phyloP scores from a whole-genome alignment of 2,888 invertebrate species.

The Hydraecia micacea region DNA sequence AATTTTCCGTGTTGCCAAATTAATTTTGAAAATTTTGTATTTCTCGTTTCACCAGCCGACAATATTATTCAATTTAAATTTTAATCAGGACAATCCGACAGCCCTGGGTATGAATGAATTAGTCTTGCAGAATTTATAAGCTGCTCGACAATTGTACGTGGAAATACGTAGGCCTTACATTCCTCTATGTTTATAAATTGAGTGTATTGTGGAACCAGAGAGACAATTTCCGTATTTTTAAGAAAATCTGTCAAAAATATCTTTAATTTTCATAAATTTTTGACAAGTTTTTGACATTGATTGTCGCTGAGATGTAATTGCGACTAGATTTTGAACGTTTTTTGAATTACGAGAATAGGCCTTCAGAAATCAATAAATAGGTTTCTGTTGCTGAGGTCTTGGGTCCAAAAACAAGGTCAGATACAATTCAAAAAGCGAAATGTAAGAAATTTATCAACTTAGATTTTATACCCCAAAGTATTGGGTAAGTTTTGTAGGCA shows the following conservation, averaged over 20 bases:
- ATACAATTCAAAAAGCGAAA: not conserved
- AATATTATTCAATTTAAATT: conserved; percentile 69
- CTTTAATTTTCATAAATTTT: not conserved
- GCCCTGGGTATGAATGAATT: conserved; percentile 57
- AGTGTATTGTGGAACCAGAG: not conserved
- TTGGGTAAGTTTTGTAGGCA: not conserved
- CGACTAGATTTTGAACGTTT: not conserved
- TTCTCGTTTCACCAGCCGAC: conserved; percentile 53
- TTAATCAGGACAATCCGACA: conserved; percentile 66
- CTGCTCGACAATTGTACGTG: conserved; percentile 36
- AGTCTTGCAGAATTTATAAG: conserved; percentile 64
- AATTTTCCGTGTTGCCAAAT: conserved; percentile 49
- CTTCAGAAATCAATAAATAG: too few species aligned
- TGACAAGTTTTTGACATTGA: not conserved
- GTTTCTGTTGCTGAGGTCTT: not conserved
- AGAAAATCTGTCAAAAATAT: not conserved
- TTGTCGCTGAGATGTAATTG: not conserved
- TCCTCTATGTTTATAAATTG: conserved; percentile 15
- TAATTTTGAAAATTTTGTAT: conserved; percentile 57
- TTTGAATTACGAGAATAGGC: too few species aligned
- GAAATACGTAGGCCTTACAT: conserved; percentile 1
- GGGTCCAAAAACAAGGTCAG: not conserved
- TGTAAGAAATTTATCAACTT: not conserved
- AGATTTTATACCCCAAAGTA: not conserved
- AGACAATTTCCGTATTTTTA: too few species aligned